Conservation (phyloP, 2,888 invertebrate genomes). For the Ophion slaviceki region DNA sequence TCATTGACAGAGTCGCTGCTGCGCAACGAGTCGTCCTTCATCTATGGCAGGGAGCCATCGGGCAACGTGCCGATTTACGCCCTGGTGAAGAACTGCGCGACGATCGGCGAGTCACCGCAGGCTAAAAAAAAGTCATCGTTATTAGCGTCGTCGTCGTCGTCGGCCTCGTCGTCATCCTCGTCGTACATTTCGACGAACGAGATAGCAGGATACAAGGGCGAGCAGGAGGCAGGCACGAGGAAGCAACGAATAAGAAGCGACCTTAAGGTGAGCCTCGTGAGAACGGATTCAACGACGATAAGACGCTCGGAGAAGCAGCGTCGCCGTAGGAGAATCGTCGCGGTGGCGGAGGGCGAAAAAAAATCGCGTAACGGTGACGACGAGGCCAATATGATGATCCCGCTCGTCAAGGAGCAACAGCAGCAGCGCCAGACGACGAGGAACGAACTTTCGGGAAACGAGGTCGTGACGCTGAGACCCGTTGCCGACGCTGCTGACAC, state of each 20-base stretch:
- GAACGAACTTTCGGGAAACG: slow-evolving; percentile 64
- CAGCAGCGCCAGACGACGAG: slow-evolving; percentile 18
- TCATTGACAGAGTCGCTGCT: slow-evolving; percentile 81
- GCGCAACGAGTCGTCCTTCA: slow-evolving; percentile 85
- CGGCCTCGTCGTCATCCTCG: slow-evolving; percentile 16
- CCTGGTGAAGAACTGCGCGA: slow-evolving; percentile 84
- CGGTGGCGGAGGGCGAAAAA: slow-evolving; percentile 27
- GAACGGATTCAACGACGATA: neutral
- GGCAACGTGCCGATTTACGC: slow-evolving; percentile 86
- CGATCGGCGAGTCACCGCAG: slow-evolving; percentile 1
- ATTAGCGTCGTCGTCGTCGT: slow-evolving; percentile 27
- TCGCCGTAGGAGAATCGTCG: neutral
- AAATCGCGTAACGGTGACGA: slow-evolving; percentile 25
- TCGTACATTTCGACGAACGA: slow-evolving; percentile 37
- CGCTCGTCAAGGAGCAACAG: slow-evolving; percentile 23
- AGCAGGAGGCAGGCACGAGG: neutral
- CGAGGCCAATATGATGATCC: neutral
- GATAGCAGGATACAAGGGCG: neutral
- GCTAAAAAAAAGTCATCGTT: slow-evolving; percentile 36
- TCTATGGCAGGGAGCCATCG: slow-evolving; percentile 86
- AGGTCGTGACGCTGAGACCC: slow-evolving; percentile 57
- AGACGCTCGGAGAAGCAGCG: neutral
- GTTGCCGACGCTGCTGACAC: slow-evolving; percentile 52
- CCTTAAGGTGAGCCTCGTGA: neutral
- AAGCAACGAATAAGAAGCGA: slow-evolving; percentile 1